These are phyloP conservation scores for Pseudochaenichthys georgianus DNA, from an alignment of 2,797 vertebrate species.

Conservation along the genomic window DNA sequence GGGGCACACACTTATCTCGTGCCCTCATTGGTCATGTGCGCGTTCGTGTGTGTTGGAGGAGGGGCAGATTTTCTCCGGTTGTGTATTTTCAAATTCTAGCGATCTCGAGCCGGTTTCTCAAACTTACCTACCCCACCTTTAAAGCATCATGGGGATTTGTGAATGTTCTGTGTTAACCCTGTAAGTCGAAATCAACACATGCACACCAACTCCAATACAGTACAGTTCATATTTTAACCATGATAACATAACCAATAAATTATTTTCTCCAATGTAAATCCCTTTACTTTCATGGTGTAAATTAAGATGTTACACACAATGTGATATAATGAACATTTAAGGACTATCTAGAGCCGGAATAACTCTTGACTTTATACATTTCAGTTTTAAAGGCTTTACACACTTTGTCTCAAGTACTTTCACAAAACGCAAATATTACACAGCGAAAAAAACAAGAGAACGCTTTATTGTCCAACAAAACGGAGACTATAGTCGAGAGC, in stretches of 20 bases:
- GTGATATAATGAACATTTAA: neutral
- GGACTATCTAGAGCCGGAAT: constrained; percentile 6
- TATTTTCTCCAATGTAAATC: neutral
- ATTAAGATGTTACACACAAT: neutral
- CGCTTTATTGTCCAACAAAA: no score
- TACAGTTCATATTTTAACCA: neutral
- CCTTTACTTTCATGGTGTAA: neutral
- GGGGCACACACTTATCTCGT: no score
- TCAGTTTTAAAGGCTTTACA: neutral
- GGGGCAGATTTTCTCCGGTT: no score
- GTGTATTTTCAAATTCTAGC: no score
- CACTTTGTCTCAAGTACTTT: no score
- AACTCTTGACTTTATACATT: constrained; percentile 18
- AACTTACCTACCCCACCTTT: no score
- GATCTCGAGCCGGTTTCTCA: no score
- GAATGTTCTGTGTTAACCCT: constrained; percentile 23
- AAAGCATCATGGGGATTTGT: neutral
- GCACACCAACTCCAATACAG: neutral
- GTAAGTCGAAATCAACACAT: neutral
- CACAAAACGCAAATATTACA: no score
- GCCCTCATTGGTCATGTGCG: no score
- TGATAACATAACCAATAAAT: neutral
- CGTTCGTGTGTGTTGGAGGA: no score
- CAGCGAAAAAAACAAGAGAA: no score
- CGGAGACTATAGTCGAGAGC: no score